Evolutionary conservation across 2,888 invertebrate species (phyloP).

Genomic region (Zygaena filipendulae): DNA sequence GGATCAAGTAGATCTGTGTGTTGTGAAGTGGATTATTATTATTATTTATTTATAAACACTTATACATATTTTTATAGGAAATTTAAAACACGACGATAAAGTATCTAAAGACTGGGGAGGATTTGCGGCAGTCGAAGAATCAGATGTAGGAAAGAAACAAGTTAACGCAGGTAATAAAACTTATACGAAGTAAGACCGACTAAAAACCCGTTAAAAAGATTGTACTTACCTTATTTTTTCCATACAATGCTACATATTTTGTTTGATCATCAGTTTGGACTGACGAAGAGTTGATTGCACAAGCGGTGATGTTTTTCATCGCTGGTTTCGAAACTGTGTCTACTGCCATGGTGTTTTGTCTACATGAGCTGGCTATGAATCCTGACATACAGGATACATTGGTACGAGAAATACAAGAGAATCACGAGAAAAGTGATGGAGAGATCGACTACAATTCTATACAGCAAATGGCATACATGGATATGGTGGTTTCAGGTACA

Average conservation of each 20-base stretch:
- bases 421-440: conserved; percentile 39
- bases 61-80: no score
- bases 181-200: no score
- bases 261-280: conserved; percentile 46
- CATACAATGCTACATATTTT: no score
- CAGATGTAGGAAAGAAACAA: conserved; percentile 31
- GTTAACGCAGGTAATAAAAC: conserved; percentile 30
- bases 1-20: no score
- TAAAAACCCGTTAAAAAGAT: no score
- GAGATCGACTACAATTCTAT: conserved; percentile 60
- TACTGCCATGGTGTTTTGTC: conserved; percentile 51
- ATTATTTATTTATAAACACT: no score
- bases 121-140: conserved; percentile 49
- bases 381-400: conserved; percentile 67
- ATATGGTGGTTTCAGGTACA: conserved; percentile 69
- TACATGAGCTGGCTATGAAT: conserved; percentile 69
- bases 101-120: conserved; percentile 25
- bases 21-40: no score
- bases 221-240: no score
- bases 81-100: background rate
- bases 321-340: conserved; percentile 67
- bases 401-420: conserved; percentile 61
- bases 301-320: conserved; percentile 63
- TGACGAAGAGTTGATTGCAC: conserved; percentile 48
- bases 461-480: conserved; percentile 67